A percentile compares a stretch with the other conserved stretches of the same genome.
Evolutionary conservation across 37 sponge, comb jelly and placozoan species (phyloP).

Genomic region (Chondrilla cf. caribensis): DNA sequence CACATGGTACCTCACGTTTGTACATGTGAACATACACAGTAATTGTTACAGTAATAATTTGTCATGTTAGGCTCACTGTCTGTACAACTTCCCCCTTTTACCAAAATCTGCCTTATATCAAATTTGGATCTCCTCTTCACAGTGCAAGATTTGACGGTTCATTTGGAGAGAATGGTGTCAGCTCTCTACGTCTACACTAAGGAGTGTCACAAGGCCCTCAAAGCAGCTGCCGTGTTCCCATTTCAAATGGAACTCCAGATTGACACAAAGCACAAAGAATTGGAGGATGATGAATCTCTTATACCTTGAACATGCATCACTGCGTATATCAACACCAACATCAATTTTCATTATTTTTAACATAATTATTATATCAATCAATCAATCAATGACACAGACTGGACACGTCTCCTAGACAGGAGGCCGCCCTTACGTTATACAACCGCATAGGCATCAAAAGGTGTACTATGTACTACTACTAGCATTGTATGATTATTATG

Average conservation of each 20-base stretch:
- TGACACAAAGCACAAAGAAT: not conserved
- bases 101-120: no score
- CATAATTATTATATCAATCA: no score
- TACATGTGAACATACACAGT: not conserved
- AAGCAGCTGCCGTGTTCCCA: constrained; percentile 79
- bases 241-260: constrained; percentile 77
- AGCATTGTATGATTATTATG: no score
- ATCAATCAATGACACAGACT: no score
- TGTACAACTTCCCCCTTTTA: no score
- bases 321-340: not conserved
- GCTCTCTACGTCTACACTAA: constrained; percentile 75
- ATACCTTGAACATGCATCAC: not conserved
- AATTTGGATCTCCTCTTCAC: no score
- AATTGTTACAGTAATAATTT: no score
- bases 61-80: no score
- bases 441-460: no score
- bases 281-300: constrained; percentile 9
- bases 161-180: constrained; percentile 82
- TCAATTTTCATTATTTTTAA: not conserved
- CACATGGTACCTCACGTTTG: constrained; percentile 43
- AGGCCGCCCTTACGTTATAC: no score
- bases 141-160: constrained; percentile 94
- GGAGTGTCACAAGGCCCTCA: constrained; percentile 63
- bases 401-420: no score
- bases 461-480: no score